phyloP scores from a whole-genome alignment of 2,888 invertebrate species.

The Gryllus longicercus region DNA sequence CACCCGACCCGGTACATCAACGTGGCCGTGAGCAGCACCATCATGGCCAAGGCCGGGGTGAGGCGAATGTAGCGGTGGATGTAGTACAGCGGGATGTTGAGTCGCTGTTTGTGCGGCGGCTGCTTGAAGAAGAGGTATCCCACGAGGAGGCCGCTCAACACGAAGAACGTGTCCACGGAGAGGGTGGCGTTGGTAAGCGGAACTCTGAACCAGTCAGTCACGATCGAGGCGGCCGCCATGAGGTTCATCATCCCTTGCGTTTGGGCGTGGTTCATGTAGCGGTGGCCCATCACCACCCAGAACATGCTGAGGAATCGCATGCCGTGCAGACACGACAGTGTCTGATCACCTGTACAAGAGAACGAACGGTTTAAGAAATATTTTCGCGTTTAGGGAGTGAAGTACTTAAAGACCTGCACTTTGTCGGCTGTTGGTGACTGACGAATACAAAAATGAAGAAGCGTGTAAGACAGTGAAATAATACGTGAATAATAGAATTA shows the following conservation, averaged over 20 bases:
- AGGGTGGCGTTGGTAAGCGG: constrained; percentile 47
- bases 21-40: constrained; percentile 52
- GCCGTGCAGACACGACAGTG: not conserved
- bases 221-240: not conserved
- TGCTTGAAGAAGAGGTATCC: constrained; percentile 45
- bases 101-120: constrained; percentile 31
- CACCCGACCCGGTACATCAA: constrained; percentile 42
- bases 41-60: constrained; percentile 55
- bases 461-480: no score
- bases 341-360: not conserved
- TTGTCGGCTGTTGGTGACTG: no score
- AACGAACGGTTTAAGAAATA: no score
- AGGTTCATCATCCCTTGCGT: not conserved
- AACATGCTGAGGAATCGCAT: not conserved
- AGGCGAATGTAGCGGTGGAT: constrained; percentile 51
- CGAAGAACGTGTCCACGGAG: constrained; percentile 63
- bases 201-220: not conserved
- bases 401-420: no score
- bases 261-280: not conserved
- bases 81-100: constrained; percentile 47
- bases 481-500: no score
- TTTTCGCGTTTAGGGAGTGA: no score
- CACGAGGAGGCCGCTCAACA: constrained; percentile 58
- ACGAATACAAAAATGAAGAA: no score
- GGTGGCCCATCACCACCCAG: not conserved